Base-by-base conservation (phyloP, 2,113 vertebrate genomes). In the Butorides virescens region DNA sequence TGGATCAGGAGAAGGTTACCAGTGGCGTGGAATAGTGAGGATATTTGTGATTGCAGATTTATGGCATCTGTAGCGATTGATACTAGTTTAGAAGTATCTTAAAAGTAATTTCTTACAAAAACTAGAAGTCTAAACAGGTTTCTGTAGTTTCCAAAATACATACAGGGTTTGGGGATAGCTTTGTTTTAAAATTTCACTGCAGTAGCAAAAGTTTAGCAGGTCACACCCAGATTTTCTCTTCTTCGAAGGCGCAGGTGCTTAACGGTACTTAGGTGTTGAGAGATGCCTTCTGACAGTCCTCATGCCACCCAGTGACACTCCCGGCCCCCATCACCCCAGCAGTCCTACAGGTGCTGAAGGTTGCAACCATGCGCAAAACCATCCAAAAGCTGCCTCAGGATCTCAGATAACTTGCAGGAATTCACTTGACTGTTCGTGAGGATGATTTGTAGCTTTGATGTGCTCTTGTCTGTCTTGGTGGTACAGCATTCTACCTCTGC, bases 261-360 rank as follows among this genome's bases (percentile, higher is more conserved):
- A 56, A 8, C 4, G 2, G 61, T 39, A n/a, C 39, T 32, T 7
- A 8, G 71, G 18, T 52, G 50, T 26, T 58, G 53, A 30, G 15
- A 75, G 49, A 19, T 56, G 67, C 46, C 62, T 46, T 39, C 10
- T 2, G 34, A 37, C 44, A 58, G 26, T 29, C 32, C 46, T 59
- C 2, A 0, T 55, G 29, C 30, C n/a, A 36, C 11, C 62, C 44
- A 29, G 26, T 55, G 47, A 32, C 47, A 12, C 14, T 39, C 23
- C 7, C 0, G 0, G 26, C 37, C 29, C 29, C 13, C 4, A 6
- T 32, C 32, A 32, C 16, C 46, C 29, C 20, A 21, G 0, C 1
- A 1, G 47, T 55, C 37, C 61, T 71, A 10, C 2, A 2, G 18
- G 16, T 58, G 46, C 76, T 86, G 46, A 32, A 62, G 46, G 27